phyloP scores from a whole-genome alignment of 1,140 invertebrate species.

The Argopecten irradians region DNA sequence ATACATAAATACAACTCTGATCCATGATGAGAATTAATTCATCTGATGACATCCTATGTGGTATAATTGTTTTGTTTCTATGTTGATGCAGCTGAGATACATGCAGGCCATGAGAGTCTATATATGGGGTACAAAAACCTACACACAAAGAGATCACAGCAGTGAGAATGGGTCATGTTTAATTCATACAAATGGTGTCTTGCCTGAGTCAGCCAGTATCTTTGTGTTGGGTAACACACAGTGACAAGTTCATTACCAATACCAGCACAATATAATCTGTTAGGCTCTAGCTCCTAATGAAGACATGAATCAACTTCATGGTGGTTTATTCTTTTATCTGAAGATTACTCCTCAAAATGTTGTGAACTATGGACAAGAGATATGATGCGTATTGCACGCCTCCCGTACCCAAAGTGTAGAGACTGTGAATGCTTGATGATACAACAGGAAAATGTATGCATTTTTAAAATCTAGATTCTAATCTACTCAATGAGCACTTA shows the following conservation, averaged over 20 bases:
- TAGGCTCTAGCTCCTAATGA: background rate
- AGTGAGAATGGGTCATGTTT: background rate
- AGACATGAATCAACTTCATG: background rate
- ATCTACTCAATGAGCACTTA: too few species aligned
- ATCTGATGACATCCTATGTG: too few species aligned
- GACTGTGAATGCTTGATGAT: too few species aligned
- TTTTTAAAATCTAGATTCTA: too few species aligned
- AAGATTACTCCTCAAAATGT: background rate
- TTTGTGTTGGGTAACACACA: background rate
- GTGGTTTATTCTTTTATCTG: background rate
- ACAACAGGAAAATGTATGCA: too few species aligned
- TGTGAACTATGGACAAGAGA: background rate
- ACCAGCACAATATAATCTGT: background rate
- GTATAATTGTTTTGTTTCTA: too few species aligned
- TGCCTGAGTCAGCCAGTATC: slow-evolving; percentile 6
- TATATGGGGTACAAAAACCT: too few species aligned
- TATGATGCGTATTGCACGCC: background rate
- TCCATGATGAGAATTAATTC: too few species aligned
- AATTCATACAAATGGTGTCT: background rate
- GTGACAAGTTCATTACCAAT: background rate
- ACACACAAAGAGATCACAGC: background rate
- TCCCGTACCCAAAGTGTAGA: too few species aligned
- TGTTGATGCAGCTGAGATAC: too few species aligned
- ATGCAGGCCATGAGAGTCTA: too few species aligned
- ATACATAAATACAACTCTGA: too few species aligned